These are phyloP conservation scores for Clangula hyemalis DNA, from an alignment of 2,797 vertebrate species.

Conservation along the genomic window DNA sequence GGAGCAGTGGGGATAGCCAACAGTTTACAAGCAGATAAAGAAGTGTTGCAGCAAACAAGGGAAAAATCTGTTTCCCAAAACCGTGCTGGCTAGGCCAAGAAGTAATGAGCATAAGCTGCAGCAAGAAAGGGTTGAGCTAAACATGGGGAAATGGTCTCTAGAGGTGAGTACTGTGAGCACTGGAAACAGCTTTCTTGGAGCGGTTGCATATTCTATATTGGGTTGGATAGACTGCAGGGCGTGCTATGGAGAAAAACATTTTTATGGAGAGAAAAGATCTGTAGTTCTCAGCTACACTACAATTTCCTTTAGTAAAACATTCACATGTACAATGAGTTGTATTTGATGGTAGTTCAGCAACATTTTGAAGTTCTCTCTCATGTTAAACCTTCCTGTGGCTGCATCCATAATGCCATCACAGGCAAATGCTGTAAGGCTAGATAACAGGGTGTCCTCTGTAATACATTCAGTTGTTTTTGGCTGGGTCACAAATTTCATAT, in stretches of 20 bases:
- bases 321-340: fast-evolving
- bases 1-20: neutral
- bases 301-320: neutral
- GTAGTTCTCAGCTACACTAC: neutral
- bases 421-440: neutral
- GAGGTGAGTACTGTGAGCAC: neutral
- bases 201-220: neutral
- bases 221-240: fast-evolving
- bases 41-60: neutral
- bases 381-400: neutral
- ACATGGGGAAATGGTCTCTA: neutral
- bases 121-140: neutral
- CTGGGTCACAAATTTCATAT: neutral
- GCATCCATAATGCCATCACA: neutral
- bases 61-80: neutral
- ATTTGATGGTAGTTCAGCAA: neutral
- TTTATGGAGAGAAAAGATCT: neutral
- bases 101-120: fast-evolving
- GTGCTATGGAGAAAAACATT: neutral
- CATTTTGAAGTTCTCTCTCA: neutral
- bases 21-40: neutral
- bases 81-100: neutral
- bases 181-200: neutral
- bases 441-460: neutral
- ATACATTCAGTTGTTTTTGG: neutral